Evolutionary conservation across 1,140 invertebrate genomes (phyloP).

Genomic region (Oedothorax gibbosus): DNA sequence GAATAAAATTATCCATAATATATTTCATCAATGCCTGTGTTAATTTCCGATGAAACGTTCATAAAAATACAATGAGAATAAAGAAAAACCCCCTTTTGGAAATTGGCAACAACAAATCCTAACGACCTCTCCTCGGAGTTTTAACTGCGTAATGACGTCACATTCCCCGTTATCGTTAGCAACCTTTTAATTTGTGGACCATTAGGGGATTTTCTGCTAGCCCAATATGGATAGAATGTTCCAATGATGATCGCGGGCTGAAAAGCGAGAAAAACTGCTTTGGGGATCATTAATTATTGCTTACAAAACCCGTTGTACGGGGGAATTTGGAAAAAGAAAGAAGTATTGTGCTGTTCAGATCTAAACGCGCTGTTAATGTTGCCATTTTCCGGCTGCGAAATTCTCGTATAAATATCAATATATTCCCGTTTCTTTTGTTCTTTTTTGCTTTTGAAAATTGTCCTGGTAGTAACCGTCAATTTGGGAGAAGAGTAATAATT

Average conservation of each 20-base stretch:
- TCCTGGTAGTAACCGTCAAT: background rate
- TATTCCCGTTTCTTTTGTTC: background rate
- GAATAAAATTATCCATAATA: too few relatives aligned
- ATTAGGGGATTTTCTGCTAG: conserved; percentile 17
- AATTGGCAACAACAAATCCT: conserved; percentile 18
- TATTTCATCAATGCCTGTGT: too few relatives aligned
- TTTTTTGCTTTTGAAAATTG: background rate
- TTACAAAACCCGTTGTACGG: background rate
- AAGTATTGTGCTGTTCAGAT: conserved; percentile 1
- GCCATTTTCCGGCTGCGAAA: background rate
- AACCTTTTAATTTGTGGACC: conserved; percentile 27
- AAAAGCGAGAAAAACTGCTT: background rate
- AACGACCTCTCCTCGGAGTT: background rate
- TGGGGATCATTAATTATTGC: conserved; percentile 28
- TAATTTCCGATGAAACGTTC: too few relatives aligned
- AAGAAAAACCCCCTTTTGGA: conserved; percentile 2
- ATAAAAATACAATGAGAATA: background rate
- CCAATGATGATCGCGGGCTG: background rate
- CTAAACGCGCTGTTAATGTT: conserved; percentile 12
- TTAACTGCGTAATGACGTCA: conserved; percentile 34
- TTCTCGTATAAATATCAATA: conserved; percentile 25
- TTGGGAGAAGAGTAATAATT: background rate
- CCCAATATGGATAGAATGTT: conserved; percentile 7
- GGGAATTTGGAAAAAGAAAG: background rate
- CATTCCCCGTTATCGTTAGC: conserved; percentile 22